These are phyloP conservation scores for Drosophila meridiana DNA, from an alignment of 2,888 invertebrate species.

Conservation along the genomic window DNA sequence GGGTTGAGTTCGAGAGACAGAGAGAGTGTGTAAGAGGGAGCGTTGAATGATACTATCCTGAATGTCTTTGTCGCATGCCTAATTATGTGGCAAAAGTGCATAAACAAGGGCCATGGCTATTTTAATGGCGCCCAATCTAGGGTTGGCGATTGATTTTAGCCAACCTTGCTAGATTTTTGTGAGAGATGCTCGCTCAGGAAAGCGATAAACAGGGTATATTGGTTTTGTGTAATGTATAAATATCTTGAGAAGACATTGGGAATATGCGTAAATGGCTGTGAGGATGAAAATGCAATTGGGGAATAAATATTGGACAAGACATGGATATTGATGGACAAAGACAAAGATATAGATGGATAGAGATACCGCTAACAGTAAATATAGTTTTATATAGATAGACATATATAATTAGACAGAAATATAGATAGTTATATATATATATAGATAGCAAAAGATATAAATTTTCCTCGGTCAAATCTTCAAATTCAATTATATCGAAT, in stretches of 20 bases:
- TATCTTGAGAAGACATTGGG: background rate
- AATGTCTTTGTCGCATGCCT: slow-evolving; percentile 68
- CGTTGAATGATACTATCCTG: slow-evolving; percentile 34
- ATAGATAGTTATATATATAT: background rate
- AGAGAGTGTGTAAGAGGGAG: background rate
- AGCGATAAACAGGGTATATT: background rate
- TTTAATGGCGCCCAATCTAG: slow-evolving; percentile 1
- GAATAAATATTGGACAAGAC: too few species aligned
- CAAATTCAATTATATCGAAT: too few species aligned
- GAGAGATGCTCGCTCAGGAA: background rate
- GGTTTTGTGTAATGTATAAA: background rate
- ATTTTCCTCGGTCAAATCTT: too few species aligned
- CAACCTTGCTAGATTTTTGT: slow-evolving; percentile 10
- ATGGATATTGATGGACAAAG: too few species aligned
- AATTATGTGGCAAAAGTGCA: slow-evolving; percentile 77
- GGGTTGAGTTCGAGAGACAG: slow-evolving; percentile 4
- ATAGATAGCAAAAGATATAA: too few species aligned
- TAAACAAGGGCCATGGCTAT: slow-evolving; percentile 13
- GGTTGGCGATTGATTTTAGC: slow-evolving; percentile 33
- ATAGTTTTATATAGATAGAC: too few species aligned
- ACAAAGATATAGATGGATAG: background rate
- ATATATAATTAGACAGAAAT: background rate
- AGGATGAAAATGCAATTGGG: too few species aligned
- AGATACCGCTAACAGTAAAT: background rate
- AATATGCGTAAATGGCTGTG: background rate